Evolutionary conservation across 2,888 invertebrate genomes (phyloP).

Genomic region (Cephus pulcher): DNA sequence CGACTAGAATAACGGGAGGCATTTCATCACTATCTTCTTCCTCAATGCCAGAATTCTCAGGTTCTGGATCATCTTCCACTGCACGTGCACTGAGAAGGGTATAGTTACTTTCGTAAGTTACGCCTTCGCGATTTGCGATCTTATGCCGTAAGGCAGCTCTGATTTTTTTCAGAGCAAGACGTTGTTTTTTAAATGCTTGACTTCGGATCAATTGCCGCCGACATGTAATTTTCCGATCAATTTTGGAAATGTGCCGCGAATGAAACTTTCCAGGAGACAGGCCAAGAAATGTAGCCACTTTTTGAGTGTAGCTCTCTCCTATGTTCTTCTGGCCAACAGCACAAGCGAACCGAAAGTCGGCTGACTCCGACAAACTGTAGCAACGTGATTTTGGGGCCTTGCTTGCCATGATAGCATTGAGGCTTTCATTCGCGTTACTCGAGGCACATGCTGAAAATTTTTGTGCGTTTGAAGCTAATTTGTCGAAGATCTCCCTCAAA

Average conservation of each 20-base stretch:
- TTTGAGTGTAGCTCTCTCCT: slow-evolving; percentile 26
- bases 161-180: slow-evolving; percentile 20
- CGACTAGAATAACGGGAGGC: slow-evolving; percentile 16
- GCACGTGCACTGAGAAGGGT: slow-evolving; percentile 20
- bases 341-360: slow-evolving; percentile 30
- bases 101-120: slow-evolving; percentile 25
- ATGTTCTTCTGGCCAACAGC: slow-evolving; percentile 30
- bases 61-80: slow-evolving; percentile 8
- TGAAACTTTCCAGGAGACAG: slow-evolving; percentile 22
- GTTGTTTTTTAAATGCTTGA: slow-evolving; percentile 14
- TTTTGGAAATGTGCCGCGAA: slow-evolving; percentile 14
- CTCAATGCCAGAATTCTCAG: slow-evolving; percentile 3
- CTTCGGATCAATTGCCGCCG: slow-evolving; percentile 4
- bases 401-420: slow-evolving; percentile 31
- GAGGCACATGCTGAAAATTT: slow-evolving; percentile 27
- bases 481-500: slow-evolving; percentile 20
- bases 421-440: slow-evolving; percentile 32
- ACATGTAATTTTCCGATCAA: slow-evolving; percentile 2
- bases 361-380: slow-evolving; percentile 24
- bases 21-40: slow-evolving; percentile 8
- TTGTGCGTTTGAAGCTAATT: slow-evolving; percentile 22
- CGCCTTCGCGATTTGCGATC: slow-evolving; percentile 22
- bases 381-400: slow-evolving; percentile 30
- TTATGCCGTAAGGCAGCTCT: slow-evolving; percentile 21
- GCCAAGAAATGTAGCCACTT: slow-evolving; percentile 5